A percentile compares a stretch with the other conserved stretches of the same genome.
phyloP scores from a whole-genome alignment of 1,140 invertebrate genomes.

The Dendroctonus ponderosae region DNA sequence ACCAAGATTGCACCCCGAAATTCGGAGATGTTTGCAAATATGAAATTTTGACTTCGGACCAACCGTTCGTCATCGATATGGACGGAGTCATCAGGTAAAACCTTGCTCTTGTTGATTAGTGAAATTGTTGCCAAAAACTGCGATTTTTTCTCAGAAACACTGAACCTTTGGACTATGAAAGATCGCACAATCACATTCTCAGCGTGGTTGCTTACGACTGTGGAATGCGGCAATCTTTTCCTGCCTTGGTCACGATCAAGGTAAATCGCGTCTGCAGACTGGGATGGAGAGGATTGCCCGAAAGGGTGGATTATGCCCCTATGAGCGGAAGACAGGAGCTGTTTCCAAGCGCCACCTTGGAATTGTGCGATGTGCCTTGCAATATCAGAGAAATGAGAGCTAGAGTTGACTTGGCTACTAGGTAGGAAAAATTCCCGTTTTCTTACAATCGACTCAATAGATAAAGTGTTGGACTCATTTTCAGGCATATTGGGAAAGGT shows the following conservation, averaged over 20 bases:
- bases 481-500: constrained; percentile 78
- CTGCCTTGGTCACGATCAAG: constrained; percentile 92
- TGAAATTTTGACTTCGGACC: constrained; percentile 84
- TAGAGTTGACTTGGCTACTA: constrained; percentile 63
- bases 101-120: background rate
- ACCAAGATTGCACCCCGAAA: constrained; percentile 87
- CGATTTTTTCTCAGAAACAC: constrained; percentile 62
- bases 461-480: too few species aligned
- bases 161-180: constrained; percentile 85
- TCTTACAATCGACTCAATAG: background rate
- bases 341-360: constrained; percentile 81
- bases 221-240: constrained; percentile 84
- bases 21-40: constrained; percentile 95
- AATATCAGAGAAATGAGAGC: constrained; percentile 64
- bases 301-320: constrained; percentile 88
- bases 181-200: constrained; percentile 93
- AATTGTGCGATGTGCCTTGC: constrained; percentile 85
- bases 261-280: constrained; percentile 64
- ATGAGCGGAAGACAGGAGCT: constrained; percentile 74
- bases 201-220: constrained; percentile 96
- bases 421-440: constrained; percentile 31
- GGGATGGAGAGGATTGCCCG: constrained; percentile 73
- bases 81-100: constrained; percentile 81
- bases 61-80: constrained; percentile 90
- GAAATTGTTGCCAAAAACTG: background rate